Evolutionary conservation across 2,797 vertebrate species (phyloP).

Genomic region (Chrysocyon brachyurus): DNA sequence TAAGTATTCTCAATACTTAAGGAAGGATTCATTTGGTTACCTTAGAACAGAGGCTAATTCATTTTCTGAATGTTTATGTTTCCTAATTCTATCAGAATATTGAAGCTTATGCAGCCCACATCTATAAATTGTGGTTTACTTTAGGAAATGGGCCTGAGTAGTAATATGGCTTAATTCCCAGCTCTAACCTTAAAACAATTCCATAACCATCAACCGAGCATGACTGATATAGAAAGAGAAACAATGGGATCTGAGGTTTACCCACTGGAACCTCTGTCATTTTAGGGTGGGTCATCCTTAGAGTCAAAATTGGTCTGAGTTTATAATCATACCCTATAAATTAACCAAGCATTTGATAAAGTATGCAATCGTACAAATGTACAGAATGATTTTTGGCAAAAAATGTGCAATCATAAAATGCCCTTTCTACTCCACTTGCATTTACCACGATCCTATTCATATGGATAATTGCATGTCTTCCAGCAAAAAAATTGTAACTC

Average conservation of each 20-base stretch:
- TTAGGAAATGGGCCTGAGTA: not conserved
- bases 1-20: not conserved
- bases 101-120: fast-evolving
- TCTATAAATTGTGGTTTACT: not conserved
- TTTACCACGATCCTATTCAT: no score
- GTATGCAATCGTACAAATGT: no score
- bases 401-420: fast-evolving
- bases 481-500: no score
- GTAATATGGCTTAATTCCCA: not conserved
- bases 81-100: not conserved
- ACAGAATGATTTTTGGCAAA: not conserved
- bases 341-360: not conserved
- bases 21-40: not conserved
- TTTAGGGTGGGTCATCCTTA: not conserved
- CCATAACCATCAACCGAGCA: not conserved
- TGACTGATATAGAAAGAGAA: not conserved
- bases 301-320: not conserved
- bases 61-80: not conserved
- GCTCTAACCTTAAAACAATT: not conserved
- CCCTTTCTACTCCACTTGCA: fast-evolving
- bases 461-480: not conserved
- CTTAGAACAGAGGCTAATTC: not conserved
- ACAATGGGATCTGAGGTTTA: fast-evolving
- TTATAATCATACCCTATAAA: not conserved
- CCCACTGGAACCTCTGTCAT: not conserved